phyloP scores from a whole-genome alignment of 1,140 invertebrate genomes.

The Drosophila elegans region DNA sequence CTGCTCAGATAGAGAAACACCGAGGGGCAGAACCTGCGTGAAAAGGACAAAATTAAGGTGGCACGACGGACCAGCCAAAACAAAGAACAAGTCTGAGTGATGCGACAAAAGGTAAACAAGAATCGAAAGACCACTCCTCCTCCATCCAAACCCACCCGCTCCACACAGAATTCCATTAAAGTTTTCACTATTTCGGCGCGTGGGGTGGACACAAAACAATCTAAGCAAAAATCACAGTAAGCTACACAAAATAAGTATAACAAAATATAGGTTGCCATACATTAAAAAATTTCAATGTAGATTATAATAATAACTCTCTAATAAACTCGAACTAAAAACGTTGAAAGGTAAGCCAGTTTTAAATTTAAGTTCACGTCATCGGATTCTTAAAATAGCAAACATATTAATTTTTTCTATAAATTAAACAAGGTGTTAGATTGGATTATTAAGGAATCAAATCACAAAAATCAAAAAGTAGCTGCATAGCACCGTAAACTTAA shows the following conservation, averaged over 20 bases:
- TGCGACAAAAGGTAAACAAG: slow-evolving; percentile 78
- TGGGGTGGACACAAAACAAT: slow-evolving; percentile 21
- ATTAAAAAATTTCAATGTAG: too few species aligned
- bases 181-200: slow-evolving; percentile 60
- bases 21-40: slow-evolving; percentile 92
- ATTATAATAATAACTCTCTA: too few species aligned
- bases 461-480: too few species aligned
- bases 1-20: slow-evolving; percentile 93
- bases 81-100: slow-evolving; percentile 72
- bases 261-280: too few species aligned
- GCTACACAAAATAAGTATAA: neutral
- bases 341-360: too few species aligned
- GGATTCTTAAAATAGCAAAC: too few species aligned
- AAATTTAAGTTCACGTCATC: too few species aligned
- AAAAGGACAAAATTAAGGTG: neutral
- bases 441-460: too few species aligned
- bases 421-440: too few species aligned
- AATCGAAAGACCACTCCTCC: slow-evolving; percentile 43
- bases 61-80: slow-evolving; percentile 20
- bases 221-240: neutral
- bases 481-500: too few species aligned
- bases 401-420: too few species aligned
- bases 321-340: too few species aligned
- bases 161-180: slow-evolving; percentile 74
- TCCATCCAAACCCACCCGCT: slow-evolving; percentile 20